phyloP scores from a whole-genome alignment of 92 coral and sea anemone species.

The Porites evermanni region DNA sequence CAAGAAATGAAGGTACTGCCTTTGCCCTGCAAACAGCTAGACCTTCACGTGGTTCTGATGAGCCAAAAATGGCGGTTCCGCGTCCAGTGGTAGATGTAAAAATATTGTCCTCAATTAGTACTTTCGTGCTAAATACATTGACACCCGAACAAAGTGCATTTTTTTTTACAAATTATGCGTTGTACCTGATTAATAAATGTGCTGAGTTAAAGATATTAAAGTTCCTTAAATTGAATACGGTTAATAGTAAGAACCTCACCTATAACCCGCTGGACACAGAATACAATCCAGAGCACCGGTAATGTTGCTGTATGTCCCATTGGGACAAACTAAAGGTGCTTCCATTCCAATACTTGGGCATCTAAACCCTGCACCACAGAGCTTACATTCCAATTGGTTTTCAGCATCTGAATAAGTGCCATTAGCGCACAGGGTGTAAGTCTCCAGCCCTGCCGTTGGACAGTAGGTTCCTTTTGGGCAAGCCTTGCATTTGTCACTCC shows the following conservation, averaged over 20 bases:
- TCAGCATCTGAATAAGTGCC: conserved; percentile 65
- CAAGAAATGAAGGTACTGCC: too few species aligned
- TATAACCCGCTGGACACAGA: conserved; percentile 93
- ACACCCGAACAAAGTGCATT: too few species aligned
- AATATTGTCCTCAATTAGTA: too few species aligned
- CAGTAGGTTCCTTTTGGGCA: conserved; percentile 90
- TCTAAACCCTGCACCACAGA: conserved; percentile 77
- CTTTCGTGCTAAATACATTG: too few species aligned
- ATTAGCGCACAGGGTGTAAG: conserved; percentile 73
- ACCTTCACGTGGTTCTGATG: too few species aligned
- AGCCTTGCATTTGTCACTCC: conserved; percentile 55
- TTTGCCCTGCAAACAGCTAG: too few species aligned
- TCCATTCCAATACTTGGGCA: conserved; percentile 73
- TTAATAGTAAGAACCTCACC: conserved; percentile 50
- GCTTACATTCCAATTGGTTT: conserved; percentile 54
- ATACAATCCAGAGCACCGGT: conserved; percentile 76
- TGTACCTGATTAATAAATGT: too few species aligned
- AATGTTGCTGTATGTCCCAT: conserved; percentile 89
- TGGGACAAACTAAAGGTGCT: conserved; percentile 75
- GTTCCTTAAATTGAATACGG: too few species aligned
- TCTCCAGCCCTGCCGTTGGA: conserved; percentile 59
- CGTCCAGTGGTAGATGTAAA: too few species aligned
- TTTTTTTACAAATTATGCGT: too few species aligned
- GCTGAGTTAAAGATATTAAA: too few species aligned
- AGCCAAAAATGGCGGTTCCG: too few species aligned